Conservation (phyloP, 2,797 vertebrate genomes). For the Acanthornis magna region DNA sequence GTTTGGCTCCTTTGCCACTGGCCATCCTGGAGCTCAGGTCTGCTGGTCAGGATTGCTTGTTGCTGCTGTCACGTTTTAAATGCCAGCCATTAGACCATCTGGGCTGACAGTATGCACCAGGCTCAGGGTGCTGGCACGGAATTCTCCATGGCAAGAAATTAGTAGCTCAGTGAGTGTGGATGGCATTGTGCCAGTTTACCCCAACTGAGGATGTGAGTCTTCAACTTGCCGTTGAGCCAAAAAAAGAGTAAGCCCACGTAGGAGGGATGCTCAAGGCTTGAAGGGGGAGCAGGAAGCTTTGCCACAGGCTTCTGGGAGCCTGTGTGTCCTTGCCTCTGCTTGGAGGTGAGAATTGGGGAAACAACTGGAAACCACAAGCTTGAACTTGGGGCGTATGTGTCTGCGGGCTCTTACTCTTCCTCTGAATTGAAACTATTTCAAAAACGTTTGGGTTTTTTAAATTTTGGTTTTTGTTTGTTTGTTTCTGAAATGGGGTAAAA, state of each 20-base stretch:
- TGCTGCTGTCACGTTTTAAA: constrained; percentile 27
- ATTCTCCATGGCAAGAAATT: neutral
- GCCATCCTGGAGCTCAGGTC: neutral
- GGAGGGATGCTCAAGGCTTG: neutral
- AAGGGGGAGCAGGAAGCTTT: neutral
- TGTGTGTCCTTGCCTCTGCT: neutral
- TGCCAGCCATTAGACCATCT: constrained; percentile 14
- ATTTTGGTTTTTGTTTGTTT: neutral
- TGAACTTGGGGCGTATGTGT: neutral
- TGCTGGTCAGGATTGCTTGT: neutral
- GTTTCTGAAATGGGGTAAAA: neutral
- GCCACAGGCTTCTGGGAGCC: neutral
- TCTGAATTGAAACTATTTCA: neutral
- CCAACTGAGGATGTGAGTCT: neutral
- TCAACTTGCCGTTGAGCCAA: neutral
- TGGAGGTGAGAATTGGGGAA: neutral
- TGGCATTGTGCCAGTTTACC: neutral
- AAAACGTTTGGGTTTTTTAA: neutral
- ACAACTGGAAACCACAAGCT: neutral
- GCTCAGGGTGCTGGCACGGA: neutral
- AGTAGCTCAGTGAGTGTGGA: neutral
- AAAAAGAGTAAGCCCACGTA: neutral
- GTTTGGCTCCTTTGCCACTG: neutral
- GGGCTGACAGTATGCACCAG: neutral
- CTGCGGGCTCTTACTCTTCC: neutral